Evolutionary conservation across 1,140 invertebrate genomes (phyloP), one percentile per base, ranked within the genome.

Genomic region (Hyles euphorbiae): DNA sequence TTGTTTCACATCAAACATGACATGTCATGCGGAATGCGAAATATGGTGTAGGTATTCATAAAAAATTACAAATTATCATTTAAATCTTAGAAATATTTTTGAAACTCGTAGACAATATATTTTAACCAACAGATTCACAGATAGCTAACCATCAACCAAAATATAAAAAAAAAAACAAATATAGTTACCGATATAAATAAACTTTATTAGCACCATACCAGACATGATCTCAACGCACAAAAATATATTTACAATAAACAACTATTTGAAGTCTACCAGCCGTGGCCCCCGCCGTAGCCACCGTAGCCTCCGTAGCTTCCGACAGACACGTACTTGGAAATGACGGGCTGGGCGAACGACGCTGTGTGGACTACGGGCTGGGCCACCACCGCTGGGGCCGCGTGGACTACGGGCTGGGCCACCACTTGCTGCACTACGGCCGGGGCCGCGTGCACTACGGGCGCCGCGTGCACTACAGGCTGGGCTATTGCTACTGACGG

Each of bases 151-250:
- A 40, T 1, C 4, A 8, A 40, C 36, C 36, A 5, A 5, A 40
- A 40, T 1, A 5, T 3, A 40, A 48, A 48, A 48, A 10, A 48
- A 11, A 8, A 48, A 48, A 48, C 46, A 48, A n/a, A n/a, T 60
- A 60, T 47, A 57, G 63, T 61, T 67, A 63, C 52, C 65, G 64
- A 70, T 70, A 72, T 66, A 80, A 47, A 47, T 47, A 32, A 73
- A 67, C 48, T 81, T 80, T 83, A 80, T 76, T 83, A 67, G 71
- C 54, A 56, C 22, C 44, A 56, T 36, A 56, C 54, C 53, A 71
- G 78, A 76, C 71, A 69, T 75, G 80, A 85, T 81, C 80, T 85
- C 72, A 78, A 85, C 78, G 73, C 78, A 65, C 71, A 66, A 66
- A 74, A 58, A 61, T 61, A 72, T 78, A 74, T 70, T 70, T 76